Conservation (phyloP, 2,888 invertebrate species). For the Caenorhabditis plicata region DNA sequence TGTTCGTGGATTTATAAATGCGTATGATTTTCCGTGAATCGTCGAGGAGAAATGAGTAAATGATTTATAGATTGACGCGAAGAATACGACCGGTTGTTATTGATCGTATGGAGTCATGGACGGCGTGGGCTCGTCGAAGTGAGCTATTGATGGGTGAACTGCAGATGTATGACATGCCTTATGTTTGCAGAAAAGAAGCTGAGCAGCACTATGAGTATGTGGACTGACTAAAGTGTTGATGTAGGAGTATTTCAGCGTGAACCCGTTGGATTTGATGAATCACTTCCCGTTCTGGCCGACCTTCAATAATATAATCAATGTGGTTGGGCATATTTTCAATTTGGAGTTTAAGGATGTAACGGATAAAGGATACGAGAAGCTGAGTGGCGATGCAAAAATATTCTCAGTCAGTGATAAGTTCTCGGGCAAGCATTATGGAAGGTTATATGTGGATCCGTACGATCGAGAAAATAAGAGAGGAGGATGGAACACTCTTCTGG, state of each 20-base stretch:
- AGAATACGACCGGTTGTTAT: constrained; percentile 61
- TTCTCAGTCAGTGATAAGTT: constrained; percentile 55
- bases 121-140: constrained; percentile 46
- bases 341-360: constrained; percentile 59
- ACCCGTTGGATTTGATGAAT: constrained; percentile 61
- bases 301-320: constrained; percentile 53
- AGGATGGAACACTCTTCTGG: constrained; percentile 58
- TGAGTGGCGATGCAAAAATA: constrained; percentile 56
- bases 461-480: constrained; percentile 55
- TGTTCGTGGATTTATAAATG: constrained; percentile 59
- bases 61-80: constrained; percentile 44
- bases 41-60: neutral
- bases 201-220: constrained; percentile 58
- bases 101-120: constrained; percentile 61
- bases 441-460: constrained; percentile 63
- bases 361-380: constrained; percentile 50
- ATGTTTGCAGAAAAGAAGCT: constrained; percentile 61
- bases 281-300: constrained; percentile 65
- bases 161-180: constrained; percentile 58
- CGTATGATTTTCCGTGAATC: constrained; percentile 33
- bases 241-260: constrained; percentile 41
- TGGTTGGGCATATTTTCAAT: constrained; percentile 54
- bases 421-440: constrained; percentile 43
- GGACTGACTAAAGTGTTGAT: neutral
- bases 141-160: constrained; percentile 50